Conservation (phyloP, 2,113 vertebrate genomes). For the Nipponia nippon region DNA sequence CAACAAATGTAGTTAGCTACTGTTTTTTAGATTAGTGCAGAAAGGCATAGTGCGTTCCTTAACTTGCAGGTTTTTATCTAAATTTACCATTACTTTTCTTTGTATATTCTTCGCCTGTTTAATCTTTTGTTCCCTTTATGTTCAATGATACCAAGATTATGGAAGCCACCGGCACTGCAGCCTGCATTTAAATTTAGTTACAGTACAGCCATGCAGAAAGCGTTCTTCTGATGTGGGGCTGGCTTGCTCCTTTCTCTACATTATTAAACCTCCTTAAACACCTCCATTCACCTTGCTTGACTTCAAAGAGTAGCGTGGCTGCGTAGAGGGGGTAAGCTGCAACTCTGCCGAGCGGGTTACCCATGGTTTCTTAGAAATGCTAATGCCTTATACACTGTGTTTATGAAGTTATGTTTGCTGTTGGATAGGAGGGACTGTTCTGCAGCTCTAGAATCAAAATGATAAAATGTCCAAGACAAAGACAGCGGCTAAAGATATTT, state of each 20-base stretch:
- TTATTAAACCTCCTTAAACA: conserved; percentile 52
- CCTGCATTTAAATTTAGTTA: conserved; percentile 27
- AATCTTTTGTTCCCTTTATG: conserved; percentile 19
- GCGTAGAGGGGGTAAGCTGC: not conserved
- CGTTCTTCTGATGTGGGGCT: not conserved
- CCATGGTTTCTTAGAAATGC: not conserved
- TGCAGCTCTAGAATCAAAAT: not conserved
- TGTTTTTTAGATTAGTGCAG: not conserved
- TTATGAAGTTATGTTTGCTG: conserved; percentile 13
- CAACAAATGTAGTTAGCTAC: not conserved
- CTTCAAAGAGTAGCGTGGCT: conserved; percentile 3
- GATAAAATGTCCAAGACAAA: not conserved
- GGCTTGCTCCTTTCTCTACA: not conserved
- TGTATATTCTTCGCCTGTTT: not conserved
- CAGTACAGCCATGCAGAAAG: not conserved
- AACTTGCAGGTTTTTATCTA: not conserved
- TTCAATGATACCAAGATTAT: not conserved
- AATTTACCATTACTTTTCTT: conserved; percentile 17
- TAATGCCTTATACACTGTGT: not conserved
- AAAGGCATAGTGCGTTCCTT: not conserved
- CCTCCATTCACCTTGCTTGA: conserved; percentile 22
- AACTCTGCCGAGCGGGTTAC: not conserved
- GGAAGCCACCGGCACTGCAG: not conserved
- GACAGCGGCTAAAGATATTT: not conserved
- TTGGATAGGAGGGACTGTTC: not conserved